Base-by-base conservation (phyloP, 2,888 invertebrate genomes). In the Metalampra italica region DNA sequence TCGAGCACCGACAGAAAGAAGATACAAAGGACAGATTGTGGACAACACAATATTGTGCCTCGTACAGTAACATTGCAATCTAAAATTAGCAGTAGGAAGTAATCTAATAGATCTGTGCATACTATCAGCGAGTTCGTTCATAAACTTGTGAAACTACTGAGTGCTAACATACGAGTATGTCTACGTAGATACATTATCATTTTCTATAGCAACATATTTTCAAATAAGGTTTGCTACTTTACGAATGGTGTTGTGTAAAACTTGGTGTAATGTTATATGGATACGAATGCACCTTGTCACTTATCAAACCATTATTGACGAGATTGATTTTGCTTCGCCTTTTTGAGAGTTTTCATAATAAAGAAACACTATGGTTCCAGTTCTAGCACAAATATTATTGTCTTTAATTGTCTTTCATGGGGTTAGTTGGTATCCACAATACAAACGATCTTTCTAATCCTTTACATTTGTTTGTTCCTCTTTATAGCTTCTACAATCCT, bases 91-190 rank as follows among this genome's bases (percentile, higher is more conserved):
- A 50, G 52, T 53, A 50, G 47, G 49, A 47, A 51, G 58, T 39
- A 55, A 59, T 54, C 63, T 64, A 66, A 62, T 53, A 57, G 58
- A 60, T 53, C 49, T 55, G 64, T 63, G 60, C 59, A 58, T 50
- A 55, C 59, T 58, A 60, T 56, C 55, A 62, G 60, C 54, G 46
- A 55, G 53, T 55, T 53, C 54, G 15, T 47, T 43, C 49, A 44
- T 36, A 39, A 44, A 48, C 41, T 48, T 57, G 63, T 56, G 55
- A 47, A 53, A 66, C 75, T 71, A 76, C 66, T 58, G 60, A 58
- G 79, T 80, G 79, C 73, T 61, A 62, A 59, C 66, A 54, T 55
- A 60, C 73, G 62, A 62, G 58, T 66, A 54, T 55, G 59, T 64
- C 62, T 60, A 58, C 62, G 66, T 66, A 68, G 66, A 64, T 66